A percentile compares a stretch with the other conserved stretches of the same genome.
Evolutionary conservation across 2,113 vertebrate species (phyloP).

Genomic region (Nyctibius bracteatus): DNA sequence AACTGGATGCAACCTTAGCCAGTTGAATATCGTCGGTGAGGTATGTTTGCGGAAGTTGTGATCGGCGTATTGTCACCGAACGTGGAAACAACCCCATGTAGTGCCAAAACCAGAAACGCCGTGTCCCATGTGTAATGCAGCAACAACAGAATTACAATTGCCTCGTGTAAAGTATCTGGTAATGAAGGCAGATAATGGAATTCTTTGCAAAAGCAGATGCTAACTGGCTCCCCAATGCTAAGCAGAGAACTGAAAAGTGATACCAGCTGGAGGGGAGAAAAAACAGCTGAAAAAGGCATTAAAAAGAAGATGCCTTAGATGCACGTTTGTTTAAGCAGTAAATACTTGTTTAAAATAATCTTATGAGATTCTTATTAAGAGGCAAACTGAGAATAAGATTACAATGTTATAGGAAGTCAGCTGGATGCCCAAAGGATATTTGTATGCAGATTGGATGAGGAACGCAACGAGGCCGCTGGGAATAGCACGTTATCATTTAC

Average conservation of each 20-base stretch:
- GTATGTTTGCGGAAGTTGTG: not conserved
- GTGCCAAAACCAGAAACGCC: not conserved
- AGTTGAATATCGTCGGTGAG: not conserved
- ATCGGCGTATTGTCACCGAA: not conserved
- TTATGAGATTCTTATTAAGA: slow-evolving; percentile 32
- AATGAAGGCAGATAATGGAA: slow-evolving; percentile 66
- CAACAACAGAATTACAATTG: slow-evolving; percentile 52
- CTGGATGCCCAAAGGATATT: slow-evolving; percentile 17
- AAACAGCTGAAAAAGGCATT: slow-evolving; percentile 36
- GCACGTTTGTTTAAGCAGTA: slow-evolving; percentile 35
- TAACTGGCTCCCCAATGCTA: slow-evolving; percentile 38
- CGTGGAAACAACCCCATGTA: not conserved
- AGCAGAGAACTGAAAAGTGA: slow-evolving; percentile 4
- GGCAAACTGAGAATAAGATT: not conserved
- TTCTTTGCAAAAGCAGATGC: slow-evolving; percentile 56
- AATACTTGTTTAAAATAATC: slow-evolving; percentile 54
- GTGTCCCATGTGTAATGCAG: not conserved
- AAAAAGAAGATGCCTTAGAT: not conserved
- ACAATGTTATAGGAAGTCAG: not conserved
- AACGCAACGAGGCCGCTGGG: not conserved
- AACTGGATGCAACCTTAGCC: not conserved
- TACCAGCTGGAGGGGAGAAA: slow-evolving; percentile 17
- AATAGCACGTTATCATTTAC: not conserved
- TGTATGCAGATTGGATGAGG: not conserved
- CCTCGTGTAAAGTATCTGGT: slow-evolving; percentile 40